Evolutionary conservation across 2,888 invertebrate species (phyloP).

Genomic region (Leptinotarsa rubiginosa): DNA sequence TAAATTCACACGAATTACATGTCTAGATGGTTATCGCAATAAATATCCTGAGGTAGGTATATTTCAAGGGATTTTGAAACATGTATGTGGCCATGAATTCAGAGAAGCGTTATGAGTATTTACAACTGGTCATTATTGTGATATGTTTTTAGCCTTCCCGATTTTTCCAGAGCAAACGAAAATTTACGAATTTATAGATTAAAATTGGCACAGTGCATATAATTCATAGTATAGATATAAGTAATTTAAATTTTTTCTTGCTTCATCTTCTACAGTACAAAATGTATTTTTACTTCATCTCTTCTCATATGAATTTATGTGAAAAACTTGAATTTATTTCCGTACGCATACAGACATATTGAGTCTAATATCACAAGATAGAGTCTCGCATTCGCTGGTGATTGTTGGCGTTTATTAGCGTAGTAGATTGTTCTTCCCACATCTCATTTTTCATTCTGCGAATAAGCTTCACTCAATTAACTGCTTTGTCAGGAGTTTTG

Average conservation of each 20-base stretch:
- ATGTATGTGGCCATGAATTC: neutral
- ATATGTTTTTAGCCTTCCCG: too few species aligned
- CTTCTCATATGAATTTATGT: too few species aligned
- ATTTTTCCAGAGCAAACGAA: too few species aligned
- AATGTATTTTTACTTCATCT: too few species aligned
- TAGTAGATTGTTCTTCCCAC: constrained; percentile 36
- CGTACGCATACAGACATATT: neutral
- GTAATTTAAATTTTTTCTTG: too few species aligned
- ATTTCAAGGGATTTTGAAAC: constrained; percentile 1
- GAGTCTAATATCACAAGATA: neutral
- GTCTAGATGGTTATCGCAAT: constrained; percentile 7
- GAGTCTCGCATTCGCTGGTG: neutral
- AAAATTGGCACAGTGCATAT: too few species aligned
- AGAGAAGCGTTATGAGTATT: too few species aligned
- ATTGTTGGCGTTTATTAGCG: neutral
- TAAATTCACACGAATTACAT: constrained; percentile 15
- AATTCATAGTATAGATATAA: too few species aligned
- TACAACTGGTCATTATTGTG: too few species aligned
- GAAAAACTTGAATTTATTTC: too few species aligned
- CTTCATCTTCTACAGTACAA: too few species aligned
- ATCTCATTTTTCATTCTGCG: constrained; percentile 36
- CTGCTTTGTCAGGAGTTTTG: constrained; percentile 29
- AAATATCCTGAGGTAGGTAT: constrained; percentile 2
- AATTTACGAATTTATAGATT: too few species aligned
- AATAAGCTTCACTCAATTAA: constrained; percentile 15